These are phyloP conservation scores for Nemotelus nigrinus DNA, from an alignment of 2,888 invertebrate genomes.

Conservation along the genomic window DNA sequence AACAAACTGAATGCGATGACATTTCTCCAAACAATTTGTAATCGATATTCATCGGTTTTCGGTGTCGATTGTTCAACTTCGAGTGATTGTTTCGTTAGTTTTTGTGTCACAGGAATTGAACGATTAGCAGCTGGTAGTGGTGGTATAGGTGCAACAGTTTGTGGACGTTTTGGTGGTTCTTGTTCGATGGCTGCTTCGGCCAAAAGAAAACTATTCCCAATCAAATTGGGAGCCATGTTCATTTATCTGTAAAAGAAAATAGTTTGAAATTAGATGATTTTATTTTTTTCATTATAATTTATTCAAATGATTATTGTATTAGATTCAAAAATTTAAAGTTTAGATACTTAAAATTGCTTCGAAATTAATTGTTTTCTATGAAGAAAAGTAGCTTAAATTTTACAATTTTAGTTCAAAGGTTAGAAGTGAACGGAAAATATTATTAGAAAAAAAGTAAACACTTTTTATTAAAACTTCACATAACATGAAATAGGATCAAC, in stretches of 20 bases:
- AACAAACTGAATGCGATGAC: constrained; percentile 77
- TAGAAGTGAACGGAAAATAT: too few relatives aligned
- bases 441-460: too few relatives aligned
- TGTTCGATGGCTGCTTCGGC: constrained; percentile 61
- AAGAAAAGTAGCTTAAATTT: too few relatives aligned
- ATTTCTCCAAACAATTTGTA: constrained; percentile 84
- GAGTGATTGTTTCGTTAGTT: constrained; percentile 38
- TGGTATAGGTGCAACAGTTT: constrained; percentile 1
- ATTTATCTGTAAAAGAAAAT: constrained; percentile 19
- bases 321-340: neutral
- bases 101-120: neutral
- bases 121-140: constrained; percentile 15
- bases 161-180: constrained; percentile 30
- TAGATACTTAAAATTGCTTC: too few relatives aligned
- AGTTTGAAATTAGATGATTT: neutral
- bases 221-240: constrained; percentile 72
- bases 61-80: constrained; percentile 34
- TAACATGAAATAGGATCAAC: too few relatives aligned
- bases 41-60: constrained; percentile 61
- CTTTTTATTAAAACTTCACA: too few relatives aligned
- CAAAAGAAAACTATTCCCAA: constrained; percentile 70
- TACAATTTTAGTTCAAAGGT: too few relatives aligned
- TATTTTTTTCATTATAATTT: neutral
- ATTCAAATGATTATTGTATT: neutral
- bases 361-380: too few relatives aligned